phyloP scores from a whole-genome alignment of 2,888 invertebrate genomes.

The Caenorhabditis doughertyi region DNA sequence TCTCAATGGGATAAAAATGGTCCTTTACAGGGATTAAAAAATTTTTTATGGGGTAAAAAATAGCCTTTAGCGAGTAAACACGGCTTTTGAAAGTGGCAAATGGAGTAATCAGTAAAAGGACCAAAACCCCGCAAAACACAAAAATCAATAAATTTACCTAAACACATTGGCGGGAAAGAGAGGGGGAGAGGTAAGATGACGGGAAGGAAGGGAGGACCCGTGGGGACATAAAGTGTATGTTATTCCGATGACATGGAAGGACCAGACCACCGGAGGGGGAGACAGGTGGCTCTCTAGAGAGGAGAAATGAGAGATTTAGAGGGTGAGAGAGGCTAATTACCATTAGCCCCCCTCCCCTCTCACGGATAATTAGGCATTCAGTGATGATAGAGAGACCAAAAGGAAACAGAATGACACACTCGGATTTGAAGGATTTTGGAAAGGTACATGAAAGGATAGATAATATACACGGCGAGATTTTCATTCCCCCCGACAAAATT shows the following conservation, averaged over 20 bases:
- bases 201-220: neutral
- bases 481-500: no score
- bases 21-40: no score
- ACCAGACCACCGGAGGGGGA: no score
- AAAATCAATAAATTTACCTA: slow-evolving; percentile 15
- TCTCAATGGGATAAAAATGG: no score
- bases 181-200: neutral
- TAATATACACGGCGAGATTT: no score
- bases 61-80: no score
- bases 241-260: slow-evolving; percentile 33
- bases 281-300: neutral
- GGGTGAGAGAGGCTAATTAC: neutral
- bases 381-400: neutral
- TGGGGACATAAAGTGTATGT: slow-evolving; percentile 1
- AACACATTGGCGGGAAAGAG: neutral
- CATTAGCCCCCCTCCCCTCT: no score
- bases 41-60: no score
- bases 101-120: no score
- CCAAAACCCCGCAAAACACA: no score
- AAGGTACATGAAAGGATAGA: neutral
- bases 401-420: neutral
- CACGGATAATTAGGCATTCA: slow-evolving; percentile 5
- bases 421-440: neutral
- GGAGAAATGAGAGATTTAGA: neutral
- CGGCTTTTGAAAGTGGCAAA: no score